Evolutionary conservation across 1,140 invertebrate species (phyloP).

Genomic region (Leptestheria dahalacensis): DNA sequence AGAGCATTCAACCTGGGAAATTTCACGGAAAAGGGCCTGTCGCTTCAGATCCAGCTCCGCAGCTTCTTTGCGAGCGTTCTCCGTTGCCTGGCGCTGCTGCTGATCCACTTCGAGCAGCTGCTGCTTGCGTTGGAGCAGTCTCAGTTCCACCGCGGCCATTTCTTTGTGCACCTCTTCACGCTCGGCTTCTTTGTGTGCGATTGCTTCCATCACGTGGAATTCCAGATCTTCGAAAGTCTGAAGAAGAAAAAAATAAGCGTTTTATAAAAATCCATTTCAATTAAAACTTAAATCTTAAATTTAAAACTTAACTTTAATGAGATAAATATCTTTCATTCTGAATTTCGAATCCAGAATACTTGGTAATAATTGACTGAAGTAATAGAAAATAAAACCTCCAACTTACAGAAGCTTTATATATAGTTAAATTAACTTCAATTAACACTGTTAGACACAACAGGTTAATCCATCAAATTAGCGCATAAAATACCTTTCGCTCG

Average conservation of each 20-base stretch:
- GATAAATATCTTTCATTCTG: too few relatives aligned
- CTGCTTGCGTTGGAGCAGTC: conserved; percentile 43
- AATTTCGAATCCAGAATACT: too few relatives aligned
- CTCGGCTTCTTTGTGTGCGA: conserved; percentile 53
- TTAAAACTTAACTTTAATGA: background rate
- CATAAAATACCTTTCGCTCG: conserved; percentile 31
- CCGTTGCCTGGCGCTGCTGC: conserved; percentile 43
- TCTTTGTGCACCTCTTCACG: conserved; percentile 67
- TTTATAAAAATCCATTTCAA: background rate
- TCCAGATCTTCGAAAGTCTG: conserved; percentile 80
- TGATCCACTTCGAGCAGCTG: conserved; percentile 47
- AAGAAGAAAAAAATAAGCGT: conserved; percentile 15
- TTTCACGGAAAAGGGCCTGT: conserved; percentile 38
- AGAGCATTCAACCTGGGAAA: conserved; percentile 36
- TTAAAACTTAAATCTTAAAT: background rate
- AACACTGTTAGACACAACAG: too few relatives aligned
- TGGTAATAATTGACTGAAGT: background rate
- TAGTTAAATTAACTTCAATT: too few relatives aligned
- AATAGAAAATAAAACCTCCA: too few relatives aligned
- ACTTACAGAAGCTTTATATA: too few relatives aligned
- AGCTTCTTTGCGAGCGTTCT: conserved; percentile 42
- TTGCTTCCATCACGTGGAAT: conserved; percentile 82
- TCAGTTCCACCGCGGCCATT: conserved; percentile 45
- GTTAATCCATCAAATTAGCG: too few relatives aligned
- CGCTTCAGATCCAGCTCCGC: conserved; percentile 38